A percentile compares a stretch with the other conserved stretches of the same genome.
These are phyloP conservation scores for Ridgeia piscesae DNA, from an alignment of 1,140 invertebrate genomes.

Conservation along the genomic window DNA sequence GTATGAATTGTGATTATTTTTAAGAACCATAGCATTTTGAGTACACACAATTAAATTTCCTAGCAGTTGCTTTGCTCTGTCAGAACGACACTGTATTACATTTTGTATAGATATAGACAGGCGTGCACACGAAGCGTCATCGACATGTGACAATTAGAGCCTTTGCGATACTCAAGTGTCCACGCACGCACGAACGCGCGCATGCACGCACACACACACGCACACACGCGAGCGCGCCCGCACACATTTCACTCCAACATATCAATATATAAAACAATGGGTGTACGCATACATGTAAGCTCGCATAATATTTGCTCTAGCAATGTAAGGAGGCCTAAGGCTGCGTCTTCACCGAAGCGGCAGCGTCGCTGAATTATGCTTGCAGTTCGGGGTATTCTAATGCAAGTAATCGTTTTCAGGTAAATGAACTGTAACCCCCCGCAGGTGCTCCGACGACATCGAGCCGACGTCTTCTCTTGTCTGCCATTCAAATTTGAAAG, in stretches of 20 bases:
- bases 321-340: neutral
- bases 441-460: neutral
- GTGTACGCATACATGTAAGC: too few species aligned
- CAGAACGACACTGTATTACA: neutral
- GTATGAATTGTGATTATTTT: too few species aligned
- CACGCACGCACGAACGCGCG: too few species aligned
- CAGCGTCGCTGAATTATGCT: neutral
- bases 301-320: too few species aligned
- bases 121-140: neutral
- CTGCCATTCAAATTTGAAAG: conserved; percentile 5
- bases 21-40: too few species aligned
- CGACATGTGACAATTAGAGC: neutral
- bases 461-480: neutral
- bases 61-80: neutral
- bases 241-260: too few species aligned
- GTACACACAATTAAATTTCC: neutral
- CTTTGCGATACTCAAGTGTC: neutral
- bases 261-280: too few species aligned
- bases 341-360: neutral
- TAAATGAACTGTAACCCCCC: neutral
- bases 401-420: neutral
- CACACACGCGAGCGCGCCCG: too few species aligned
- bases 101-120: neutral
- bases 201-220: too few species aligned
- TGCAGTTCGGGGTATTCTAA: neutral